Evolutionary conservation across 2,113 vertebrate species (phyloP).

Genomic region (Gadus chalcogrammus): DNA sequence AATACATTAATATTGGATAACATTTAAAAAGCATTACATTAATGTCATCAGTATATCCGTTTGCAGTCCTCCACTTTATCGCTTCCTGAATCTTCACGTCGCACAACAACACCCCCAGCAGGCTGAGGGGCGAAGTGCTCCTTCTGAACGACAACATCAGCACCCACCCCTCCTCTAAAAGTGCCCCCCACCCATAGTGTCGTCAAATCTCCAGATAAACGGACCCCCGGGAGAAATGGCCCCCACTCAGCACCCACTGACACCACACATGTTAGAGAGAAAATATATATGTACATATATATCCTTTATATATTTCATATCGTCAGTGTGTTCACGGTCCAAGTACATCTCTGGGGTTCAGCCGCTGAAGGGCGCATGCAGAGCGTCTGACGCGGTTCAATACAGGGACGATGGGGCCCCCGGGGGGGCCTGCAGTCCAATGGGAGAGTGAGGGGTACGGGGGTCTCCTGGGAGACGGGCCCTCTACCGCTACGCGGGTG

Average conservation of each 20-base stretch:
- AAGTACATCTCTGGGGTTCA: constrained; percentile 58
- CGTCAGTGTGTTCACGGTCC: constrained; percentile 70
- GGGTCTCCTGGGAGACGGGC: constrained; percentile 32
- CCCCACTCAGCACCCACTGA: constrained; percentile 55
- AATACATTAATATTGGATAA: constrained; percentile 67
- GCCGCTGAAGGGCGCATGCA: constrained; percentile 68
- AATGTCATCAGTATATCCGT: constrained; percentile 63
- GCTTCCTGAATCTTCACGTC: constrained; percentile 51
- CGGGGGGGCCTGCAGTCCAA: no score
- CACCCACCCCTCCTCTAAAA: constrained; percentile 25
- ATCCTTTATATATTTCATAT: constrained; percentile 71
- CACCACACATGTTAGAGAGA: constrained; percentile 65
- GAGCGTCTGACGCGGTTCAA: constrained; percentile 48
- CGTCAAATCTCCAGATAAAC: constrained; percentile 3
- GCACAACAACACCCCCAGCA: constrained; percentile 37
- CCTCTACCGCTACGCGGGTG: constrained; percentile 49
- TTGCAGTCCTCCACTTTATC: constrained; percentile 51
- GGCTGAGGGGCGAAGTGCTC: constrained; percentile 42
- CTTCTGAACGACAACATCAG: constrained; percentile 41
- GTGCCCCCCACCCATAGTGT: constrained; percentile 23
- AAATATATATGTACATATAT: constrained; percentile 70
- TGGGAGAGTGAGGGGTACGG: background rate
- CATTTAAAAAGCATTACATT: constrained; percentile 76
- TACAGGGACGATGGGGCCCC: constrained; percentile 44
- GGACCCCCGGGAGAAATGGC: constrained; percentile 8